phyloP scores from a whole-genome alignment of 2,797 vertebrate species.

The Ispidina picta region DNA sequence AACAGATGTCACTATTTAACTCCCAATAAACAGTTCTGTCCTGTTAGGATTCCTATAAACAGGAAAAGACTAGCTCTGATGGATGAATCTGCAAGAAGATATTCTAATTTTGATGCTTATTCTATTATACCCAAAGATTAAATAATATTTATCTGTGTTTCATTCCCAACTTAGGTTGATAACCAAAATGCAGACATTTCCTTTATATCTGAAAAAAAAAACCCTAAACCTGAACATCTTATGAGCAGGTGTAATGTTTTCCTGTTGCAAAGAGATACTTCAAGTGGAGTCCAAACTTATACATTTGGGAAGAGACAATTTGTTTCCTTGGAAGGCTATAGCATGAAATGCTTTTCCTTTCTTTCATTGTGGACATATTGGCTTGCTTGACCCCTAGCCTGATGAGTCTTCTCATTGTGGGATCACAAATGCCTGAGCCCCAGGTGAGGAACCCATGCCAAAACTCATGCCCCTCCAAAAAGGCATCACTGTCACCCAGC shows the following conservation, averaged over 20 bases:
- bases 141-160: not conserved
- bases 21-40: conserved; percentile 15
- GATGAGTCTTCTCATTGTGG: not conserved
- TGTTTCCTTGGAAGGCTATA: not conserved
- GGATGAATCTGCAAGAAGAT: not conserved
- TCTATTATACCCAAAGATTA: not conserved
- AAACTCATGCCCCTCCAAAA: not conserved
- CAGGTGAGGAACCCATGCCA: rapidly evolving
- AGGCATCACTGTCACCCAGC: not conserved
- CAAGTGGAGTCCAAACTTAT: not conserved
- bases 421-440: rapidly evolving
- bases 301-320: not conserved
- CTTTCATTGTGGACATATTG: not conserved
- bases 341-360: not conserved
- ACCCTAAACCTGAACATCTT: not conserved
- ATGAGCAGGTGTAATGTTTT: not conserved
- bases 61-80: not conserved
- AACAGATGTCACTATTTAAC: conserved; percentile 59
- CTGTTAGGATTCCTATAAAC: not conserved
- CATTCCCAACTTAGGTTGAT: not conserved
- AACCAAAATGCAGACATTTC: not conserved
- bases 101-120: not conserved
- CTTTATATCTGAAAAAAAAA: not conserved
- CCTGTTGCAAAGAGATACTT: not conserved
- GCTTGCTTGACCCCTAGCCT: not conserved